These are phyloP conservation scores for Thalassoma bifasciatum DNA, from an alignment of 2,113 vertebrate species.

Conservation along the genomic window DNA sequence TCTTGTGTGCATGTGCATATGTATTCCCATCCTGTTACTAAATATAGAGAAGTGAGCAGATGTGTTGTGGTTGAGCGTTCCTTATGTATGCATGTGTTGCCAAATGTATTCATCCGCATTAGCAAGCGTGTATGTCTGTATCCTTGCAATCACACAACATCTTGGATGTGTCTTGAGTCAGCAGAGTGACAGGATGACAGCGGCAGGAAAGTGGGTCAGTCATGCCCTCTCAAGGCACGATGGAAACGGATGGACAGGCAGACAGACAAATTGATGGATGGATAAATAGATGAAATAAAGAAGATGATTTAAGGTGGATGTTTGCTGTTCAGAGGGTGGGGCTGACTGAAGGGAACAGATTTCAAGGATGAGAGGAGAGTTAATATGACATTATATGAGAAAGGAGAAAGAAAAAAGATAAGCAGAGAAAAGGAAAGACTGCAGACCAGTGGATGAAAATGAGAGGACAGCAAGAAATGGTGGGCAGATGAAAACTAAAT, in stretches of 20 bases:
- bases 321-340: slow-evolving; percentile 3
- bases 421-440: not conserved
- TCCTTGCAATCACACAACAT: slow-evolving; percentile 49
- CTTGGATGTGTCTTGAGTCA: slow-evolving; percentile 68
- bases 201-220: slow-evolving; percentile 68
- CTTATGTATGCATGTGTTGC: slow-evolving; percentile 48
- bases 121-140: slow-evolving; percentile 23
- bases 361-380: slow-evolving; percentile 2
- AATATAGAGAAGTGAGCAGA: slow-evolving; percentile 61
- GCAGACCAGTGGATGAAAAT: slow-evolving; percentile 10
- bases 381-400: slow-evolving; percentile 30
- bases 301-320: slow-evolving; percentile 11
- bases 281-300: slow-evolving; percentile 13
- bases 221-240: slow-evolving; percentile 54
- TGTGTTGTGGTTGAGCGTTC: slow-evolving; percentile 51
- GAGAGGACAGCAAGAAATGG: not conserved
- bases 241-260: slow-evolving; percentile 11
- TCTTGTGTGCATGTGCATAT: slow-evolving; percentile 1
- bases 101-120: slow-evolving; percentile 49
- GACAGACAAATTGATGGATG: slow-evolving; percentile 23
- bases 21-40: slow-evolving; percentile 43
- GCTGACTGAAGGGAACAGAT: slow-evolving; percentile 18
- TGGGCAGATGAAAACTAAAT: not conserved
- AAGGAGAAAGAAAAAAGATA: slow-evolving; percentile 3
- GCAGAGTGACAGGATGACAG: slow-evolving; percentile 52